Evolutionary conservation across 2,888 invertebrate species (phyloP).

Genomic region (Neoscelio sp.): DNA sequence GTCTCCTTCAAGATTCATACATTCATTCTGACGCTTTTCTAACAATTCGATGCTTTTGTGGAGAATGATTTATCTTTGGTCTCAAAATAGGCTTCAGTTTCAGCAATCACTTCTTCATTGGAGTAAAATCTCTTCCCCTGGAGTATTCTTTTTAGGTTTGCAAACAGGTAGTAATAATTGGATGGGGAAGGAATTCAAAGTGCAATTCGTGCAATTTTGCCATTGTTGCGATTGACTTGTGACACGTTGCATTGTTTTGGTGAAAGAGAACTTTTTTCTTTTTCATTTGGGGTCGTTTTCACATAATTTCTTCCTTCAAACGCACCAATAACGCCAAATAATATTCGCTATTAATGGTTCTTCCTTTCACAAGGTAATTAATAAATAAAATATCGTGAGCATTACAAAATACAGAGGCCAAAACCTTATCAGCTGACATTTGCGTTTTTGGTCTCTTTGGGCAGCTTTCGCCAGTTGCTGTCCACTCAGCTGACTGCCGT

Average conservation of each 20-base stretch:
- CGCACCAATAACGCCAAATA: constrained; percentile 9
- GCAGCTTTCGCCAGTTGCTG: constrained; percentile 1
- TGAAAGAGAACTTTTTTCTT: constrained; percentile 58
- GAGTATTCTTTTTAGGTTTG: no score
- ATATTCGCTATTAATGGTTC: background rate
- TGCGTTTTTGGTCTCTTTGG: constrained; percentile 8
- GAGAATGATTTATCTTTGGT: no score
- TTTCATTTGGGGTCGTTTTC: constrained; percentile 27
- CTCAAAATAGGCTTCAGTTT: no score
- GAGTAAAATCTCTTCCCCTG: no score
- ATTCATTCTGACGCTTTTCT: no score
- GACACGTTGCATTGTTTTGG: constrained; percentile 51
- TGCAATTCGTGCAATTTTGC: constrained; percentile 49
- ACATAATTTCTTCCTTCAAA: constrained; percentile 7
- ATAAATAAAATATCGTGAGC: background rate
- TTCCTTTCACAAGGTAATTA: background rate
- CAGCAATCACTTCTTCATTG: no score
- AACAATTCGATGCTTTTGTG: no score
- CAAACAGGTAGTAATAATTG: no score
- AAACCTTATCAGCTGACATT: constrained; percentile 2
- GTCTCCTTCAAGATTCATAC: no score
- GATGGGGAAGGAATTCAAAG: no score
- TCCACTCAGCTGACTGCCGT: constrained; percentile 1
- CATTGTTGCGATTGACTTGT: constrained; percentile 23
- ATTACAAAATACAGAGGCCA: background rate